A percentile compares a stretch with the other conserved stretches of the same genome.
phyloP scores from a whole-genome alignment of 2,113 vertebrate genomes.

The Mesocricetus auratus region DNA sequence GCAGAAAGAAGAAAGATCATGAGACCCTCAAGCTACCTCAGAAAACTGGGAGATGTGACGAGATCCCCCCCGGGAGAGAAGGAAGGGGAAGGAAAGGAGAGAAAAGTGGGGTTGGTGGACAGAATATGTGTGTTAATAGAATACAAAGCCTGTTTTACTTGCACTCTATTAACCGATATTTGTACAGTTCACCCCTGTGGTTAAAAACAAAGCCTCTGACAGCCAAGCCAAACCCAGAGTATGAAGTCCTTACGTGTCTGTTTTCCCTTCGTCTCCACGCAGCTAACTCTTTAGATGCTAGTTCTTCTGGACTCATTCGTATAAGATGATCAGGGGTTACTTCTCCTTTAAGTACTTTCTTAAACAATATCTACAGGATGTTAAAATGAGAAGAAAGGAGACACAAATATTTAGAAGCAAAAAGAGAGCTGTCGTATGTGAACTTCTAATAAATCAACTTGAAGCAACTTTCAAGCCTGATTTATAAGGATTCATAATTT shows the following conservation, averaged over 20 bases:
- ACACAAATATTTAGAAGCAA: slow-evolving; percentile 38
- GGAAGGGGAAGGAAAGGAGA: fast-evolving
- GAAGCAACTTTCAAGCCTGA: slow-evolving; percentile 13
- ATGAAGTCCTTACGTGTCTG: slow-evolving; percentile 92
- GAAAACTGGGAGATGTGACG: not conserved
- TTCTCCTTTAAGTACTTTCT: slow-evolving; percentile 96
- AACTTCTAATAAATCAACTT: slow-evolving; percentile 42
- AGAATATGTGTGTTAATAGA: not conserved
- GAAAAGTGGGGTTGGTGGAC: no score
- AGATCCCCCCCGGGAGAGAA: not conserved
- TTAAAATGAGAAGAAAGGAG: slow-evolving; percentile 57
- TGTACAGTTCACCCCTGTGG: not conserved
- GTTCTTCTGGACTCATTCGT: slow-evolving; percentile 98
- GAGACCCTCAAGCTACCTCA: not conserved
- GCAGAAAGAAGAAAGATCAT: no score
- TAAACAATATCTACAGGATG: slow-evolving; percentile 93
- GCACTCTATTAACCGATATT: not conserved
- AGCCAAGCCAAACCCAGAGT: slow-evolving; percentile 8
- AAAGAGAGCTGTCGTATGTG: not conserved
- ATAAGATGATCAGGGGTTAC: slow-evolving; percentile 96
- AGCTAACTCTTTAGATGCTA: slow-evolving; percentile 98
- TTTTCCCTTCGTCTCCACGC: slow-evolving; percentile 98
- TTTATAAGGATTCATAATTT: slow-evolving; percentile 54
- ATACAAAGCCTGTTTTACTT: not conserved
- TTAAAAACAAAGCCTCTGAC: not conserved